Evolutionary conservation across 2,797 vertebrate genomes (phyloP).

Genomic region (Myotis daubentonii): DNA sequence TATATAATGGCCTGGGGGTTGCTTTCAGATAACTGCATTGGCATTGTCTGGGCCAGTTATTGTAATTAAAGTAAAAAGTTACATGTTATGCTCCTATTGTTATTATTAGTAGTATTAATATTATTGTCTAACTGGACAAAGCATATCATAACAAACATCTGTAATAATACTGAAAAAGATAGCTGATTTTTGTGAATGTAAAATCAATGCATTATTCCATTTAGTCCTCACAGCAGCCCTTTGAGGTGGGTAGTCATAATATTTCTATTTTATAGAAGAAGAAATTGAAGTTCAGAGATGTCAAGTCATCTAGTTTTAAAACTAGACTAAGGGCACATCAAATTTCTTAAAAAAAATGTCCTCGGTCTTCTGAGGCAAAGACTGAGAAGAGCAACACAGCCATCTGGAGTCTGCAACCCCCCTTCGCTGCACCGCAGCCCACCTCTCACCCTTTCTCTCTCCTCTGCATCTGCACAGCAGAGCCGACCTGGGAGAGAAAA

Average conservation of each 20-base stretch:
- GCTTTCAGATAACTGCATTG: not conserved
- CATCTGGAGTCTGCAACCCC: not conserved
- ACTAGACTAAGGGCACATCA: not conserved
- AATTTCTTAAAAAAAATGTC: not conserved
- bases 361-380: not conserved
- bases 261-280: conserved; percentile 30
- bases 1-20: not conserved
- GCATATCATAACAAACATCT: not conserved
- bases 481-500: conserved; percentile 51
- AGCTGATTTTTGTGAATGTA: not conserved
- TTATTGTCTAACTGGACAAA: not conserved
- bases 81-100: not conserved
- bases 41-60: not conserved
- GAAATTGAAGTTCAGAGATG: not conserved
- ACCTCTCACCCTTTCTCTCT: not conserved
- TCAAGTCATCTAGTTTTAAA: not conserved
- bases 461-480: not conserved
- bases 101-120: not conserved
- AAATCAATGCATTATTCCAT: not conserved
- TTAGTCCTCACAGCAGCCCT: not conserved
- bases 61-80: conserved; percentile 26
- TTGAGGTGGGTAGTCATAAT: not conserved
- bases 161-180: not conserved
- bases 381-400: not conserved
- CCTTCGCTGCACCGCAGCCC: not conserved